These are phyloP conservation scores for Epistrophe eligans DNA, from an alignment of 2,888 invertebrate genomes.

Conservation along the genomic window DNA sequence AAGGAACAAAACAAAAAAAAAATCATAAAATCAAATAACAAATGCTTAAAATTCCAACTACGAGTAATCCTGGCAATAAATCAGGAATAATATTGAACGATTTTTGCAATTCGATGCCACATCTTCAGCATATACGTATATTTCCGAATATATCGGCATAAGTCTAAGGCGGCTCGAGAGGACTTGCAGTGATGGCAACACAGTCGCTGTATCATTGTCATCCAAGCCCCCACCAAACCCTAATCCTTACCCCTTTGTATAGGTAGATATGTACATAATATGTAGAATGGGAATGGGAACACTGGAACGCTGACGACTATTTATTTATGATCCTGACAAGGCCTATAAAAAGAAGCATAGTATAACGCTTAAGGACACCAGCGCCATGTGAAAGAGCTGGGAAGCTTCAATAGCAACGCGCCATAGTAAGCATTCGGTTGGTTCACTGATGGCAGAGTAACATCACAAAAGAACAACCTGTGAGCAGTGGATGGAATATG, in stretches of 20 bases:
- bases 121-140: conserved; percentile 26
- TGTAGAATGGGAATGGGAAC: conserved; percentile 37
- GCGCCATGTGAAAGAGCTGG: neutral
- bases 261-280: neutral
- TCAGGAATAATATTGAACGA: conserved; percentile 79
- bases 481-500: conserved; percentile 17
- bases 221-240: conserved; percentile 1
- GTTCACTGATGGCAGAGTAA: too few relatives aligned
- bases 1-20: conserved; percentile 66
- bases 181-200: conserved; percentile 56
- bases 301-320: conserved; percentile 75
- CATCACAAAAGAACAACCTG: too few relatives aligned
- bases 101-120: conserved; percentile 74
- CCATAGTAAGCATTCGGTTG: neutral
- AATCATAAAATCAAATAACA: conserved; percentile 76
- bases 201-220: conserved; percentile 42
- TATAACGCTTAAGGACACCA: conserved; percentile 64
- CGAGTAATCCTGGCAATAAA: conserved; percentile 79
- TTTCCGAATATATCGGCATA: neutral
- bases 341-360: conserved; percentile 68
- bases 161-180: conserved; percentile 41
- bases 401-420: conserved; percentile 11
- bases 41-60: conserved; percentile 78
- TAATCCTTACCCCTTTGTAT: conserved; percentile 63
- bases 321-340: conserved; percentile 70